Evolutionary conservation across 2,888 invertebrate genomes (phyloP).

Genomic region (Clitarchus hookeri): DNA sequence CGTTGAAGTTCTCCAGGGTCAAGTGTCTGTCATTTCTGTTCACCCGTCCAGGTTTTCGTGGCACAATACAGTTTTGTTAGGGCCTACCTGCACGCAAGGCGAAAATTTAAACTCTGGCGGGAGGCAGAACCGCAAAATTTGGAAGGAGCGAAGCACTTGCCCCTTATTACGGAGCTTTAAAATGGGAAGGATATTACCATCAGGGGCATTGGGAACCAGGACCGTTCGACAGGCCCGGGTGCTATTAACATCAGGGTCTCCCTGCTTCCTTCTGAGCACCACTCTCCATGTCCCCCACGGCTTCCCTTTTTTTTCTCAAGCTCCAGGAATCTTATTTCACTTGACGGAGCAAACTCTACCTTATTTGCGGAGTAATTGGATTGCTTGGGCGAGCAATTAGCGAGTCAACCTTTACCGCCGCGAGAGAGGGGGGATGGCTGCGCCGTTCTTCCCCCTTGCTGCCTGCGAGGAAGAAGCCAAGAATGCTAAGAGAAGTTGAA

Average conservation of each 20-base stretch:
- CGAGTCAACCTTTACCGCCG: constrained; percentile 34
- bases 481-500: not conserved
- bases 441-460: not conserved
- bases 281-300: not conserved
- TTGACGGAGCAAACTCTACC: constrained; percentile 38
- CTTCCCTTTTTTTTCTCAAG: not conserved
- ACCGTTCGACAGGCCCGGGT: not conserved
- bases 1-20: too few species aligned
- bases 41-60: too few species aligned
- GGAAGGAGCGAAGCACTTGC: not conserved
- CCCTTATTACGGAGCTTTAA: not conserved
- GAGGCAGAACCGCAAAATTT: not conserved
- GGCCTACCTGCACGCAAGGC: too few species aligned
- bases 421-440: not conserved
- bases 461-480: not conserved
- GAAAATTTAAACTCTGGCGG: not conserved
- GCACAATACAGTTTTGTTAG: too few species aligned
- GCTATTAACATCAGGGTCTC: not conserved
- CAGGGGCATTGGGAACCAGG: not conserved
- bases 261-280: not conserved
- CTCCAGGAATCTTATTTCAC: constrained; percentile 34
- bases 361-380: constrained; percentile 41
- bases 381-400: constrained; percentile 41
- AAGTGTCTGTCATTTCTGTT: too few species aligned
- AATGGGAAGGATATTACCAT: not conserved